Evolutionary conservation across 2,797 vertebrate species (phyloP).

Genomic region (Hemibagrus guttatus): DNA sequence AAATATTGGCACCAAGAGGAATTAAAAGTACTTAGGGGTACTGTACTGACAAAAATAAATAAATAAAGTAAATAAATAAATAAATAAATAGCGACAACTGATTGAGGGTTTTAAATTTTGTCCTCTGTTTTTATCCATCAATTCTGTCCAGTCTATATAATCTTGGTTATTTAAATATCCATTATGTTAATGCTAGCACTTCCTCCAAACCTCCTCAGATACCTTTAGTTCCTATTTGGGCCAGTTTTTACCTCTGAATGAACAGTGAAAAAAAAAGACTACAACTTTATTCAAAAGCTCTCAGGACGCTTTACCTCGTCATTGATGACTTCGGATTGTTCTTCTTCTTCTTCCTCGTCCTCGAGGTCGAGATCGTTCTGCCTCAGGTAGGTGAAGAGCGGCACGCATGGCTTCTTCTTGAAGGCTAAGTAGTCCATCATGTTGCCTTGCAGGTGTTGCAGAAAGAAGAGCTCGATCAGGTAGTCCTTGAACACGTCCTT

Average conservation of each 20-base stretch:
- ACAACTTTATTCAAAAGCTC: neutral
- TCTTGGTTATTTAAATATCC: neutral
- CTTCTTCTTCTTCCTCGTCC: conserved; percentile 95
- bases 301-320: conserved; percentile 86
- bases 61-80: too few relatives aligned
- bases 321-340: conserved; percentile 97
- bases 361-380: conserved; percentile 96
- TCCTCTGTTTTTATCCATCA: neutral
- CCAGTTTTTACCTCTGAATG: neutral
- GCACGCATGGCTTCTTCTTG: conserved; percentile 94
- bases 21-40: neutral
- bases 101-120: neutral
- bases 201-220: neutral
- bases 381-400: conserved; percentile 90
- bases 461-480: conserved; percentile 93
- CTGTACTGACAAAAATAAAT: neutral
- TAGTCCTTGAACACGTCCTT: conserved; percentile 93
- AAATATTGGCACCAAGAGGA: neutral
- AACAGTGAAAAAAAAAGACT: neutral
- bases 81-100: too few relatives aligned
- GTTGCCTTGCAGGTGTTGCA: conserved; percentile 97
- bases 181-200: neutral
- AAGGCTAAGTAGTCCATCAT: conserved; percentile 99
- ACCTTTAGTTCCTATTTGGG: neutral
- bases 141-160: neutral